These are phyloP conservation scores for Tragopan temminckii DNA, from an alignment of 2,797 vertebrate genomes.

Conservation along the genomic window DNA sequence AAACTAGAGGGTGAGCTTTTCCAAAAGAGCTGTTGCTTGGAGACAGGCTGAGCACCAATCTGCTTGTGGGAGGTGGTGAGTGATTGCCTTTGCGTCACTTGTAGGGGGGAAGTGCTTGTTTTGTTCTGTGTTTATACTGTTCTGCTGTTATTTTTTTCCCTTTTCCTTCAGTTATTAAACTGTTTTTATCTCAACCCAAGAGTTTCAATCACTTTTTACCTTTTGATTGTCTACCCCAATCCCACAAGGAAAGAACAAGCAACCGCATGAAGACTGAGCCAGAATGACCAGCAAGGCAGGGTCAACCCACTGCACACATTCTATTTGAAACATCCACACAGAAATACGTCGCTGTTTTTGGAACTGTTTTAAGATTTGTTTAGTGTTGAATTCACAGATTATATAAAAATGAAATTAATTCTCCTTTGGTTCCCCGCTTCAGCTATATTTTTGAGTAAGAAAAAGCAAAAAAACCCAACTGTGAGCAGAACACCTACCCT, in stretches of 20 bases:
- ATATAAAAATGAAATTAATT: not conserved
- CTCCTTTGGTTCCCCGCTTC: not conserved
- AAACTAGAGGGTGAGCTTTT: not conserved
- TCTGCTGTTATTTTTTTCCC: no score
- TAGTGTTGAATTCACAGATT: not conserved
- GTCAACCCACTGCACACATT: not conserved
- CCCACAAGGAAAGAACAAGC: accelerated
- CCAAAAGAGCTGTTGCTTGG: not conserved
- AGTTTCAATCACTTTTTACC: not conserved
- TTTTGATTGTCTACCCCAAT: not conserved
- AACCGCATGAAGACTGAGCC: not conserved
- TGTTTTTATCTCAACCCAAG: not conserved
- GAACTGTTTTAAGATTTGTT: not conserved
- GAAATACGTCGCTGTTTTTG: not conserved
- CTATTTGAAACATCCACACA: not conserved
- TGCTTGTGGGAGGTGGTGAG: not conserved
- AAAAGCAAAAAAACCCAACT: not conserved
- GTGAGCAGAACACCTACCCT: constrained; percentile 86
- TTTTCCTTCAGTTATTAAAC: not conserved
- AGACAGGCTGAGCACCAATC: not conserved
- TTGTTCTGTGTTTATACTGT: not conserved
- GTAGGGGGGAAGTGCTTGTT: accelerated
- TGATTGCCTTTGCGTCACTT: not conserved
- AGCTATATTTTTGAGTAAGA: not conserved
- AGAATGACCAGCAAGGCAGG: accelerated